Evolutionary conservation across 2,113 vertebrate species (phyloP), one percentile per base, ranked within the genome.

Genomic region (Callithrix jacchus): DNA sequence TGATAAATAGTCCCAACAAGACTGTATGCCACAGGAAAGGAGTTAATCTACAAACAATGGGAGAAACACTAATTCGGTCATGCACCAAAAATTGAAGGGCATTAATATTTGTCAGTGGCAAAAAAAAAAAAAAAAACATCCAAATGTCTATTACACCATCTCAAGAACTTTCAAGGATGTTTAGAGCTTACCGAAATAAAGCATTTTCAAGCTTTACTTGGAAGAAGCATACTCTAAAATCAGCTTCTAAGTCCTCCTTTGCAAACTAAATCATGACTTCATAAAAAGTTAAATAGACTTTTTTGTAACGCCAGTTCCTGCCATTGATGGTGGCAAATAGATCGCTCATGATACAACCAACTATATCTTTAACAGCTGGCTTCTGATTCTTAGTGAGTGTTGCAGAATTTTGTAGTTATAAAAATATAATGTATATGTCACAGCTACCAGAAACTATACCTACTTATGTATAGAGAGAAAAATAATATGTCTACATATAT

Each of bases 211-310:
- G 27, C 45, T 64, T 64, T 64, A 5, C 58, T 61, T 47, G 27
- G 61, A 79, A 70, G 66, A 83, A 94, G 16, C 32, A 82, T 71
- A 91, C 21, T 74, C 64, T 84, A 88, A 94, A 92, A 88, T 94
- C 61, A 73, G 8, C 68, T 84, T 70, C 21, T 79, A 40, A 5
- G 17, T 83, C 30, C 83, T 84, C 23, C 52, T 61, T 30, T 70
- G 42, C 23, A 92, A 92, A 82, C n/a, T 52, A 79, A 94, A 79
- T 20, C n/a, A 40, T 84, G 86, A 70, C 70, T 94, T 96, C 32
- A 45, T 49, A 76, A 77, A 64, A 61, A 84, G 66, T 76, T 58
- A 79, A 89, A 52, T 89, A 64, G 71, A 37, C 21, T 40, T 32
- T 88, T 58, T 54, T 1, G 30, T 18, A 88, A 35, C 11, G n/a